These are phyloP conservation scores for Lepidostoma basale DNA, from an alignment of 1,140 invertebrate species.

Conservation along the genomic window DNA sequence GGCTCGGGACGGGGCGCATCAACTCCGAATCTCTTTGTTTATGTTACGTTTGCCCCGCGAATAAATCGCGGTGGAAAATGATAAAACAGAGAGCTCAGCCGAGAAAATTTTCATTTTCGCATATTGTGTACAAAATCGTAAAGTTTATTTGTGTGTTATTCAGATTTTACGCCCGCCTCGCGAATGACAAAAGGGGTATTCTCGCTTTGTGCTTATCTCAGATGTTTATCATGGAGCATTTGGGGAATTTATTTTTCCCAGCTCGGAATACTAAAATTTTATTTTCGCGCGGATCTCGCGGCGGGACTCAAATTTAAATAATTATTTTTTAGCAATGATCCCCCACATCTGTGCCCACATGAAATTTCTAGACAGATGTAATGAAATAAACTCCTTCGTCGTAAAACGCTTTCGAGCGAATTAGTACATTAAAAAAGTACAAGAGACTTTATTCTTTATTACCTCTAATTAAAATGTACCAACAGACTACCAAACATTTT, in stretches of 20 bases:
- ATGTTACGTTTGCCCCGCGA: constrained; percentile 43
- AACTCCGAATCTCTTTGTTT: constrained; percentile 44
- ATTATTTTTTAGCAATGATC: not conserved
- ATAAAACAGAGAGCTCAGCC: constrained; percentile 40
- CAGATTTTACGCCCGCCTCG: constrained; percentile 43
- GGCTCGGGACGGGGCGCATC: constrained; percentile 32
- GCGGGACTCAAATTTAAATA: not conserved
- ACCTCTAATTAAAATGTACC: no score
- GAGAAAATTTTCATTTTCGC: constrained; percentile 38
- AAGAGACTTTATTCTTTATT: no score
- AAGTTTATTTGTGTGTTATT: constrained; percentile 45
- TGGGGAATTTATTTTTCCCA: constrained; percentile 30
- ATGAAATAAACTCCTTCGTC: no score
- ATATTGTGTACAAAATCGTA: constrained; percentile 46
- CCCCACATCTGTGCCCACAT: no score
- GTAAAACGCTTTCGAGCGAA: no score
- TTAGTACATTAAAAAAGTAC: no score
- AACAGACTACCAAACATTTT: no score
- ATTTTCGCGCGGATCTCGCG: constrained; percentile 16
- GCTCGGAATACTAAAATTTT: constrained; percentile 15
- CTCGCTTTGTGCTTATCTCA: constrained; percentile 30
- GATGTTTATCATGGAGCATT: constrained; percentile 33
- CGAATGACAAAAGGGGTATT: constrained; percentile 33
- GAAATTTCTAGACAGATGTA: no score
- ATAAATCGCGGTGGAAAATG: constrained; percentile 44